phyloP scores from a whole-genome alignment of 1,140 invertebrate species.

The Octopus sinensis region DNA sequence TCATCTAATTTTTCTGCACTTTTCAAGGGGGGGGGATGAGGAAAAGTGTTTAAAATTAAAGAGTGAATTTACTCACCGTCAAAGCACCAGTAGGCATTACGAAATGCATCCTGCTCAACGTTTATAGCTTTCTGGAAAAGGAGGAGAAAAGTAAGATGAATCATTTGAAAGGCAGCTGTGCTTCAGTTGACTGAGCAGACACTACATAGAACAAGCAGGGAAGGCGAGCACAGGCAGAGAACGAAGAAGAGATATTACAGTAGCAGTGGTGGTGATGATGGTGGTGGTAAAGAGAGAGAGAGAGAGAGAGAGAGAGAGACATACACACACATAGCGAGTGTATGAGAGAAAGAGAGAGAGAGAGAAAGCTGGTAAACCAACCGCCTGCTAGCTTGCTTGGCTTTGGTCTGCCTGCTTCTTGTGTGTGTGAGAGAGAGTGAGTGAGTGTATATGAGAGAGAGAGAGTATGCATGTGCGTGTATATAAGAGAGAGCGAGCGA shows the following conservation, averaged over 20 bases:
- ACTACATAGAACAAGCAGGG: not conserved
- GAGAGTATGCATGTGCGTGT: too few relatives aligned
- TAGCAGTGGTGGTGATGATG: not conserved
- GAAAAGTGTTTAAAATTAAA: not conserved
- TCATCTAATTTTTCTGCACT: not conserved
- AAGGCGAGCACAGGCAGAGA: not conserved
- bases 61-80: constrained; percentile 10
- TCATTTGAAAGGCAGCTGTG: constrained; percentile 17
- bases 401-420: too few relatives aligned
- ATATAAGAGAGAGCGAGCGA: too few relatives aligned
- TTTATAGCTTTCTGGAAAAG: constrained; percentile 15
- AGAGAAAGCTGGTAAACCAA: not conserved
- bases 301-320: not conserved
- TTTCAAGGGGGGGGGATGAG: not conserved
- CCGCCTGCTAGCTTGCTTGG: not conserved
- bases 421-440: too few relatives aligned
- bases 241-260: not conserved
- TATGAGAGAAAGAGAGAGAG: not conserved
- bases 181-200: constrained; percentile 2
- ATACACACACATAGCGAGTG: not conserved
- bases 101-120: constrained; percentile 13
- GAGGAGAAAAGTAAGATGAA: constrained; percentile 14
- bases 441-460: too few relatives aligned
- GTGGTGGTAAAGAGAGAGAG: not conserved
- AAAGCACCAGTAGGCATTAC: constrained; percentile 12